Evolutionary conservation across 2,888 invertebrate genomes (phyloP).

Genomic region (Drosophila stalkeri): DNA sequence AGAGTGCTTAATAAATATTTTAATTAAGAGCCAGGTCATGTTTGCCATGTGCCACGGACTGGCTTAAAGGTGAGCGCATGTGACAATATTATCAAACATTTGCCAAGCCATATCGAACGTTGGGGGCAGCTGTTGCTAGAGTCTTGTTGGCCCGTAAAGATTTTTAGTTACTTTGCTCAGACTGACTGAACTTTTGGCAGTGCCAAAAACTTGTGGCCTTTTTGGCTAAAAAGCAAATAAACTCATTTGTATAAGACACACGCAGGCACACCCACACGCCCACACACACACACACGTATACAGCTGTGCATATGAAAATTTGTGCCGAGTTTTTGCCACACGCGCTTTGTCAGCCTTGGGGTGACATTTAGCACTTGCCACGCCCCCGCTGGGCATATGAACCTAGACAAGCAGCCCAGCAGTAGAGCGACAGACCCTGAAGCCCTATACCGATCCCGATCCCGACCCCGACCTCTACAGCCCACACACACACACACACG

Average conservation of each 20-base stretch:
- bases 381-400: conserved; percentile 35
- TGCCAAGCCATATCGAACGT: conserved; percentile 24
- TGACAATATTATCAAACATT: conserved; percentile 18
- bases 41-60: background rate
- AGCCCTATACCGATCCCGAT: conserved; percentile 6
- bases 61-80: conserved; percentile 27
- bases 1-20: conserved; percentile 74
- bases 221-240: conserved; percentile 37
- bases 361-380: conserved; percentile 65
- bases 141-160: conserved; percentile 24
- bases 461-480: background rate
- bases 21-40: conserved; percentile 61
- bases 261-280: conserved; percentile 19
- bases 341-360: conserved; percentile 48
- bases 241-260: conserved; percentile 58
- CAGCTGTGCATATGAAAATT: conserved; percentile 55
- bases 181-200: conserved; percentile 32
- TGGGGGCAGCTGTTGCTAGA: conserved; percentile 10
- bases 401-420: conserved; percentile 15
- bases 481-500: background rate
- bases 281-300: background rate
- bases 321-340: conserved; percentile 39
- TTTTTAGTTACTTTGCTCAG: conserved; percentile 20
- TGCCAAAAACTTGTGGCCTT: conserved; percentile 47
- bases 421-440: background rate